Evolutionary conservation across 2,888 invertebrate genomes (phyloP), one percentile per base, ranked within the genome.

Genomic region (Ferdinandea cuprea): DNA sequence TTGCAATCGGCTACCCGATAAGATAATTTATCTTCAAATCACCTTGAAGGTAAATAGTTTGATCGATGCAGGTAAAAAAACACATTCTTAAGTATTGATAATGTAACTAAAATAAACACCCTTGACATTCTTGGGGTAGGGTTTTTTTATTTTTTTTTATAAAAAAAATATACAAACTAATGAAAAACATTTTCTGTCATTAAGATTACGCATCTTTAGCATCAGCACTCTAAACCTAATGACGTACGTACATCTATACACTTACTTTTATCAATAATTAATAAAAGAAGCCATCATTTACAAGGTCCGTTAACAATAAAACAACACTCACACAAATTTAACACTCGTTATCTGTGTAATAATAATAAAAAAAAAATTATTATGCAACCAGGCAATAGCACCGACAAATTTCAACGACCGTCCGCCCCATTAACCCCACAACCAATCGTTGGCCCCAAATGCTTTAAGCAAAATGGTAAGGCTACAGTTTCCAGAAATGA

Each of bases 351-450:
- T 76, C 69, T 74, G 56, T 28, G n/a, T 56, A 68, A 68, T 68
- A 73, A 54, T 37, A 42, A 79, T 58, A 73, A 48, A 42, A 19
- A 71, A 28, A 37, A 35, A 58, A 50, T n/a, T n/a, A 72, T 80
- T 69, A 80, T 76, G 80, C 69, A 80, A 76, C 63, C 37, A 19
- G 40, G 54, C 44, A 42, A 74, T 63, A 74, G 74, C 50, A 63
- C 25, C 68, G 19, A 80, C 46, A 79, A 69, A 74, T 63, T 74
- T 69, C 25, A 68, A 65, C 52, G 63, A 25, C 17, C 61, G 50
- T 42, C 50, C 69, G 76, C 50, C 63, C 76, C 52, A 69, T 80
- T 80, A 76, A 80, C 69, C 80, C 76, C 76, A 65, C 76, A 8
- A 50, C 42, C 56, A 65, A 76, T 59, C 56, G 56, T 58, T 69